Evolutionary conservation across 2,113 vertebrate genomes (phyloP), one percentile per base, ranked within the genome.

Genomic region (Casuarius casuarius): DNA sequence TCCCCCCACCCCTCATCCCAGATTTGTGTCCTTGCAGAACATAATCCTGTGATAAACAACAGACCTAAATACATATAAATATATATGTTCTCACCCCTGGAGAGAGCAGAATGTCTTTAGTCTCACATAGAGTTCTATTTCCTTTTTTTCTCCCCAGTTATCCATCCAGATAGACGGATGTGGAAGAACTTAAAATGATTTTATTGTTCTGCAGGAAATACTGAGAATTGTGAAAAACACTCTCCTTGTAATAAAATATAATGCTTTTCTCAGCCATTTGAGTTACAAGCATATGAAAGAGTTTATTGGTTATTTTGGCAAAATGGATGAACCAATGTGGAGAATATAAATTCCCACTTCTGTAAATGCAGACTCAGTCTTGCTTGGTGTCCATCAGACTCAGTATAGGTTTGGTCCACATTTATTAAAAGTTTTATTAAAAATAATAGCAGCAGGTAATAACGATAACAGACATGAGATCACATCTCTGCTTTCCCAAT

Each of bases 261-360:
- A 21, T 23, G 2, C 0, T 81, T 80, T 81, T 83, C 42, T 58
- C 42, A 87, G 28, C 25, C 26, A 48, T 58, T 76, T 0, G 0
- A 35, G 4, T 65, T 73, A 49, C 20, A 70, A 38, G 3, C 3
- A 0, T 25, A 35, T 38, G 52, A 38, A 79, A 23, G 5, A 3
- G 12, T 48, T 22, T 7, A 22, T 58, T 6, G 31, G 14, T 72
- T 75, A 52, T 82, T 82, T 72, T 38, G 35, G 17, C 48, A 87
- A 68, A 52, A n/a, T 22, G 14, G 12, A 25, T 40, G 35, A 84
- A 21, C 15, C n/a, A 66, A 14, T 0, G 0, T 9, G 7, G 40
- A 58, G 52, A 70, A 70, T 6, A 58, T 16, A 80, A 23, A 63
- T 68, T 73, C 31, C 38, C 8, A 23, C 12, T 56, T 87, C 31